Evolutionary conservation across 2,888 invertebrate species (phyloP), one percentile per base, ranked within the genome.

Genomic region (Lamellibrachia satsuma): DNA sequence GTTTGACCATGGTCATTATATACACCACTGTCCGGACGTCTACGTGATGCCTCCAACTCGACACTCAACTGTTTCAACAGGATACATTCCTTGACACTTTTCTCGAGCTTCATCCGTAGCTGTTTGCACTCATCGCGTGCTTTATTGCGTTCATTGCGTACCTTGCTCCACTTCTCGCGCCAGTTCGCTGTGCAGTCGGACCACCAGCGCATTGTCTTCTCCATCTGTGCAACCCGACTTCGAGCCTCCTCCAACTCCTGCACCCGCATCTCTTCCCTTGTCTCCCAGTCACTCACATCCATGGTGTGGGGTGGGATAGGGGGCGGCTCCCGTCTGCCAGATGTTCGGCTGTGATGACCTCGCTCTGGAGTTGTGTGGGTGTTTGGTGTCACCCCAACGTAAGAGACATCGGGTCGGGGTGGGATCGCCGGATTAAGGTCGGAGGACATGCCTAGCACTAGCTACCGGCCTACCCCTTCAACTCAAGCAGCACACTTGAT

Each of bases 131-230:
- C 99, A 95, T 99, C 99, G 90, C 99, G 97, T 0, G 99, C 98
- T 96, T 98, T 98, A 96, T 99, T 99, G 52, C 99, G 97, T 97
- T 99, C 99, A 96, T 94, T 94, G 39, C 94, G 91, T 6, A 98
- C 98, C 97, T 99, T 97, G 97, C 98, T 98, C 99, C 99, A 99
- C 96, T 99, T 99, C 96, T 98, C 98, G 75, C 98, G 97, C 99
- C 99, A 99, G 96, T 98, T 98, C 0, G 99, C 98, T 0, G 99
- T 99, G 96, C 99, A 99, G 96, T 99, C 99, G 92, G 98, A 99
- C 99, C 98, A 99, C 99, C 99, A 99, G 93, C 99, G 94, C 99
- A 99, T 99, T 0, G 99, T 99, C 97, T 99, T 99, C 96, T 99
- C 99, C 99, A 99, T 99, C 97, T 99, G 99, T 0, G 99, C 98